These are phyloP conservation scores for Phocides pigmalion DNA, from an alignment of 1,140 invertebrate species.

Conservation along the genomic window DNA sequence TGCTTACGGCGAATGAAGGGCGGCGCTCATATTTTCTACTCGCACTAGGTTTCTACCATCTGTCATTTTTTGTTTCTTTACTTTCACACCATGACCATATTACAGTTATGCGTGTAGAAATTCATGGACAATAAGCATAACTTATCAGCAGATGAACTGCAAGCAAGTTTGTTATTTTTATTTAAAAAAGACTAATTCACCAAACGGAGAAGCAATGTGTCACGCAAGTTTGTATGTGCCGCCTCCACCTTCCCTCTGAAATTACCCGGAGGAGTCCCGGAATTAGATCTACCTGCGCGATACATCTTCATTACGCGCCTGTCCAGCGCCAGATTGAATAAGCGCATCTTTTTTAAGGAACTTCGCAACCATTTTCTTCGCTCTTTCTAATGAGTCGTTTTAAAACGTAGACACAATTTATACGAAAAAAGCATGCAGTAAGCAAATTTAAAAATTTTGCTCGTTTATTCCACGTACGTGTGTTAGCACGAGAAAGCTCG, in stretches of 20 bases:
- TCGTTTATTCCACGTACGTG: neutral
- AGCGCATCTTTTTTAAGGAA: constrained; percentile 23
- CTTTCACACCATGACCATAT: too few relatives aligned
- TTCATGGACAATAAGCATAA: too few relatives aligned
- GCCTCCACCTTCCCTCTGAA: constrained; percentile 4
- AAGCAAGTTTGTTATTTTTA: too few relatives aligned
- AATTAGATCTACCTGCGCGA: constrained; percentile 32
- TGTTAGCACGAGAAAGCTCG: neutral
- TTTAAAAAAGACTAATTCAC: too few relatives aligned
- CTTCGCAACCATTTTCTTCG: constrained; percentile 7
- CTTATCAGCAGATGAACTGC: too few relatives aligned
- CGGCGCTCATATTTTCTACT: too few relatives aligned
- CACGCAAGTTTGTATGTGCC: neutral
- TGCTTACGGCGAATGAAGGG: too few relatives aligned
- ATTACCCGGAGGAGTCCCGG: constrained; percentile 19
- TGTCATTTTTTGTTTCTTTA: too few relatives aligned
- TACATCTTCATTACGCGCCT: constrained; percentile 29
- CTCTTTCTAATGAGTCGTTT: constrained; percentile 17
- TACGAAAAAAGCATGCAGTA: constrained; percentile 4
- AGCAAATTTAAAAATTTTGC: too few relatives aligned
- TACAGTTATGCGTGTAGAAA: too few relatives aligned
- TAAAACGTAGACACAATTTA: constrained; percentile 12
- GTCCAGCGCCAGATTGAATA: constrained; percentile 25
- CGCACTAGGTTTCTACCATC: too few relatives aligned
- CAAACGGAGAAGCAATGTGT: neutral